phyloP scores from a whole-genome alignment of 2,113 vertebrate species.

The Scophthalmus maximus region DNA sequence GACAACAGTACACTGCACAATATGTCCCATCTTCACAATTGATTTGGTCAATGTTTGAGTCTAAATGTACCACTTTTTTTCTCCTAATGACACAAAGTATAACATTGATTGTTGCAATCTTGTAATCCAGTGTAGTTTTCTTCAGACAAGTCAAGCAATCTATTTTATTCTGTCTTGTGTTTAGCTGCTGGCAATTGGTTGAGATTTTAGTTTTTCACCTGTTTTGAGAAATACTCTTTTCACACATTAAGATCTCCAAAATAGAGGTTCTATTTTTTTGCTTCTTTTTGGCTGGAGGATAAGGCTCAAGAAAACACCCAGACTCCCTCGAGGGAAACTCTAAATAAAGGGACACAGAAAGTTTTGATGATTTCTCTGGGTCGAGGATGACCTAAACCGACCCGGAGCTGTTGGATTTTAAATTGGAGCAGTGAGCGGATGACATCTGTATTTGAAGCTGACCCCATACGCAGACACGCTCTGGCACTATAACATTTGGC shows the following conservation, averaged over 20 bases:
- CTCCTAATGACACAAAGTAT: background rate
- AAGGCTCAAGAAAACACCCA: background rate
- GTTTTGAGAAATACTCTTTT: background rate
- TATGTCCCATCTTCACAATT: background rate
- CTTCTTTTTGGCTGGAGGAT: constrained; percentile 4
- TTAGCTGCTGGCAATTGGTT: background rate
- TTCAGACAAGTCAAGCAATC: too few relatives aligned
- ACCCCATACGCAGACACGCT: background rate
- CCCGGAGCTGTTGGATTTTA: constrained; percentile 12
- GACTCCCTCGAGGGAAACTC: background rate
- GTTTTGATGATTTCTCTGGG: constrained; percentile 2
- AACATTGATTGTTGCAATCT: background rate
- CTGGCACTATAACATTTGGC: background rate
- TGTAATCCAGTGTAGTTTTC: too few relatives aligned
- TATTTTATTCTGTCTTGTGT: too few relatives aligned
- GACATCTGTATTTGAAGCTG: constrained; percentile 5
- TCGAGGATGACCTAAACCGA: background rate
- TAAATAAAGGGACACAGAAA: background rate
- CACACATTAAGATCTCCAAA: background rate
- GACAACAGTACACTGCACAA: background rate
- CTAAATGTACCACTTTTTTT: too few relatives aligned
- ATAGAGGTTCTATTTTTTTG: background rate
- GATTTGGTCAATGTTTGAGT: too few relatives aligned
- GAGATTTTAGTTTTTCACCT: background rate
- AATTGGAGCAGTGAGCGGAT: constrained; percentile 13